These are phyloP conservation scores for Xyrichtys novacula DNA, from an alignment of 2,797 vertebrate species.

Conservation along the genomic window DNA sequence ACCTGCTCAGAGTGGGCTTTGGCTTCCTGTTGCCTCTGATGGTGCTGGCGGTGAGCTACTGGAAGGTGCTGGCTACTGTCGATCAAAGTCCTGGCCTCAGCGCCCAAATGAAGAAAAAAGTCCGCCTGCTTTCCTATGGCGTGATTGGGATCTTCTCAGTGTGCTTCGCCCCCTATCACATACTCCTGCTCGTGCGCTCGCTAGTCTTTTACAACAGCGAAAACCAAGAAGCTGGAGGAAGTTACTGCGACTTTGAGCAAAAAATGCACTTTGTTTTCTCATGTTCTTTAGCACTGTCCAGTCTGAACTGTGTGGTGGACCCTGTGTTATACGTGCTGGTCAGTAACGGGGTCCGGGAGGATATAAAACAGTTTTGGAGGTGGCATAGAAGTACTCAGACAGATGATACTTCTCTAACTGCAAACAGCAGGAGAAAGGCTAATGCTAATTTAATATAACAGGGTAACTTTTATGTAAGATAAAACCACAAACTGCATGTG, in stretches of 20 bases:
- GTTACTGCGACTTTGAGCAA: conserved; percentile 81
- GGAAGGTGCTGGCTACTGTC: conserved; percentile 81
- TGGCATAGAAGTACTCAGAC: background rate
- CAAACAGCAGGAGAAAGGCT: conserved; percentile 3
- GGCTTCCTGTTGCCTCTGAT: conserved; percentile 83
- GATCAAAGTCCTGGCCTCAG: conserved; percentile 78
- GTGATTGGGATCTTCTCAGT: conserved; percentile 85
- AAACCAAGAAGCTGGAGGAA: fast-evolving
- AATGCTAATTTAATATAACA: conserved; percentile 64
- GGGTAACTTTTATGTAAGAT: background rate
- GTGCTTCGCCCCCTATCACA: conserved; percentile 87
- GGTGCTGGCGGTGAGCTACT: conserved; percentile 81
- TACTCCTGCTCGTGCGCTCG: conserved; percentile 80
- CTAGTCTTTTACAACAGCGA: conserved; percentile 57
- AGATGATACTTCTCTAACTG: conserved; percentile 9
- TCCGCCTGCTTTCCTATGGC: conserved; percentile 81
- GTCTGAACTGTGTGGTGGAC: conserved; percentile 85
- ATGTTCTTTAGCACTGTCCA: conserved; percentile 80
- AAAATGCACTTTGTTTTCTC: conserved; percentile 76
- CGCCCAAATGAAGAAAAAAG: conserved; percentile 78
- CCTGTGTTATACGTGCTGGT: conserved; percentile 85
- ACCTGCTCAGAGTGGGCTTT: conserved; percentile 75
- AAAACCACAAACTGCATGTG: background rate
- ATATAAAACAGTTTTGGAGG: conserved; percentile 63
- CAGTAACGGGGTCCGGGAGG: conserved; percentile 79